Evolutionary conservation across 1,140 invertebrate species (phyloP).

Genomic region (Drosophila truncata): DNA sequence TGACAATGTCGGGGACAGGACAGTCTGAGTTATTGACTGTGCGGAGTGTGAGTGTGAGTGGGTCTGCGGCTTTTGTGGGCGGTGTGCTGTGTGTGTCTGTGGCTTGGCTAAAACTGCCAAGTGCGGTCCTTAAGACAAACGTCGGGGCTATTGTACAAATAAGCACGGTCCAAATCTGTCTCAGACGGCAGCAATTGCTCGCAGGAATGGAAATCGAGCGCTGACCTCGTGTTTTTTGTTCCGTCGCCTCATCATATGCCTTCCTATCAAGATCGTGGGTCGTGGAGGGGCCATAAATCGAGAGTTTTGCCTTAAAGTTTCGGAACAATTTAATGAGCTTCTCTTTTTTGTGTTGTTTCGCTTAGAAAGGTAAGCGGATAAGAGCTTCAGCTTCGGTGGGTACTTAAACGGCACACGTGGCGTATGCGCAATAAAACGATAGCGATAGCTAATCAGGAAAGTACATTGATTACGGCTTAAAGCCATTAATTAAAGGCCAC

Average conservation of each 20-base stretch:
- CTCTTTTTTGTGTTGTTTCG: not conserved
- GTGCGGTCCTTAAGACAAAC: constrained; percentile 52
- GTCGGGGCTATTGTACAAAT: constrained; percentile 56
- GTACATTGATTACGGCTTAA: constrained; percentile 59
- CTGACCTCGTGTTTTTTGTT: constrained; percentile 48
- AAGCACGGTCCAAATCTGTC: constrained; percentile 58
- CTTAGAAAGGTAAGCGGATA: not conserved
- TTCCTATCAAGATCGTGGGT: constrained; percentile 15
- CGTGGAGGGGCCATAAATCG: constrained; percentile 33
- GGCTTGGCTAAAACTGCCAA: constrained; percentile 21
- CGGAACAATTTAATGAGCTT: constrained; percentile 20
- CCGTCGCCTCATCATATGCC: constrained; percentile 19
- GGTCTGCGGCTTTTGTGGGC: constrained; percentile 9
- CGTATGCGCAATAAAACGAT: constrained; percentile 71
- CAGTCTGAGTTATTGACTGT: constrained; percentile 48
- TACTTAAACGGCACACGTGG: constrained; percentile 53
- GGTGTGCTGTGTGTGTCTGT: constrained; percentile 8
- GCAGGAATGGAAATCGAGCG: constrained; percentile 42
- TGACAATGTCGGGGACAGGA: constrained; percentile 48
- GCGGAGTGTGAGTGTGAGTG: constrained; percentile 1
- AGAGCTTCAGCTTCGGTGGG: constrained; percentile 55
- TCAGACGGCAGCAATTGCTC: constrained; percentile 64
- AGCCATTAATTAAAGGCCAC: constrained; percentile 51
- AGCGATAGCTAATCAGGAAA: constrained; percentile 53
- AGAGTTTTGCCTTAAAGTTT: constrained; percentile 27